A percentile compares a stretch with the other conserved stretches of the same genome.
Evolutionary conservation across 1,140 invertebrate genomes (phyloP).

Genomic region (Bombus difficillimus): DNA sequence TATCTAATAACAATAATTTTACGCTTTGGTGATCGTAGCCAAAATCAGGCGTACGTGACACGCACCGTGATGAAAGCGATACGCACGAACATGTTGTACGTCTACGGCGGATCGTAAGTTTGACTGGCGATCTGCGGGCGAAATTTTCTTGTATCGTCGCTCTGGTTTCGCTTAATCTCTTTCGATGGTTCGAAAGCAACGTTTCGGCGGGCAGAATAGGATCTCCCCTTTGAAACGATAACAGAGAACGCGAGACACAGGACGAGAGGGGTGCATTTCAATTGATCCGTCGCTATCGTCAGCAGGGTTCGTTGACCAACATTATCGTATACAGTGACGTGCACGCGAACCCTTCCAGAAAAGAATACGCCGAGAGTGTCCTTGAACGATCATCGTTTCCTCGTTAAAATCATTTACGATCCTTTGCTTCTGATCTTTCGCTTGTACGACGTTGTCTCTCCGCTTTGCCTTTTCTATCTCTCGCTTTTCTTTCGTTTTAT

Average conservation of each 20-base stretch:
- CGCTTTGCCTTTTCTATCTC: too few species aligned
- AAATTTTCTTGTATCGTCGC: neutral
- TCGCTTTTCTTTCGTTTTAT: too few species aligned
- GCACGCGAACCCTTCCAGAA: neutral
- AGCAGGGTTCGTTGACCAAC: conserved; percentile 61
- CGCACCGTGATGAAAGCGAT: too few species aligned
- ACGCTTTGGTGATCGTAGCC: too few species aligned
- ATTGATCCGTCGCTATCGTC: conserved; percentile 61
- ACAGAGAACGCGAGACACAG: conserved; percentile 17
- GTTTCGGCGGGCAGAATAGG: conserved; percentile 41
- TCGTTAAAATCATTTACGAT: neutral
- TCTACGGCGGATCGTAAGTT: too few species aligned
- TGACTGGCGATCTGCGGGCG: neutral
- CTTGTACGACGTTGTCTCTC: too few species aligned
- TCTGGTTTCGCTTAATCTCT: neutral
- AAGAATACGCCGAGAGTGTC: conserved; percentile 3
- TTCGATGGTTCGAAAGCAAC: neutral
- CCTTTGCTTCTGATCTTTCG: too few species aligned
- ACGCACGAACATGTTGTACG: too few species aligned
- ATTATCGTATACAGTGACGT: conserved; percentile 43
- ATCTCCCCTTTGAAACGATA: conserved; percentile 50
- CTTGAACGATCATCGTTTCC: neutral
- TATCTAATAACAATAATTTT: too few species aligned
- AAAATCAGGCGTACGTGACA: too few species aligned
- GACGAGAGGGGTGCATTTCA: conserved; percentile 65